These are phyloP conservation scores for Xylota segnis DNA, from an alignment of 2,888 invertebrate species.

Conservation along the genomic window DNA sequence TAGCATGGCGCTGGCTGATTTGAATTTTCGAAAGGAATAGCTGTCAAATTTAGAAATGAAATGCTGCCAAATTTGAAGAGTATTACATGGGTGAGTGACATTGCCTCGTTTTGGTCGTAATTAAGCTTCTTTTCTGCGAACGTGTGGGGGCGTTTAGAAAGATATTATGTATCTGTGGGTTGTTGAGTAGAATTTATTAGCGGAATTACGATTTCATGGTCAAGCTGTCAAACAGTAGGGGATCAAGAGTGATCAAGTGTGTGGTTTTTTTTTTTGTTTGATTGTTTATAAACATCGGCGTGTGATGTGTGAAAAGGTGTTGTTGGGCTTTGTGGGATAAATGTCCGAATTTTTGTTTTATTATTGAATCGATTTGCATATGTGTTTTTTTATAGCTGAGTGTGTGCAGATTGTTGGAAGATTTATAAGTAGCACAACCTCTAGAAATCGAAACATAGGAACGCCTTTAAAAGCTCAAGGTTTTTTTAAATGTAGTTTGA, in stretches of 20 bases:
- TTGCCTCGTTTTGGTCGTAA: conserved; percentile 11
- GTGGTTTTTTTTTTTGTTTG: conserved; percentile 3
- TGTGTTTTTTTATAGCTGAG: conserved; percentile 5
- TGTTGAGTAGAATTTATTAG: conserved; percentile 44
- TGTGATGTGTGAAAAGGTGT: conserved; percentile 24
- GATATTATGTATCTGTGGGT: background rate
- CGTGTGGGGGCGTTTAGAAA: conserved; percentile 23
- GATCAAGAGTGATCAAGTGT: conserved; percentile 29
- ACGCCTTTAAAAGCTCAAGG: background rate
- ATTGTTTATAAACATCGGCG: background rate
- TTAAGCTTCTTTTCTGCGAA: conserved; percentile 33
- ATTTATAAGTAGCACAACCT: background rate
- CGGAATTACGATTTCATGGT: conserved; percentile 65
- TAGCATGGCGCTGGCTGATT: conserved; percentile 1
- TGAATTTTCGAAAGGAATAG: conserved; percentile 18
- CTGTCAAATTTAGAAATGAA: conserved; percentile 9
- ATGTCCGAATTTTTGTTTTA: conserved; percentile 10
- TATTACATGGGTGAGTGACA: conserved; percentile 20
- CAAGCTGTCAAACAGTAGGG: conserved; percentile 48
- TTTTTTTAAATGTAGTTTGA: background rate
- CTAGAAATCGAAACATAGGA: background rate
- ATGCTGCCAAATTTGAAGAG: conserved; percentile 29
- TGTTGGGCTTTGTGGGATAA: background rate
- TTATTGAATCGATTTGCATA: conserved; percentile 26
- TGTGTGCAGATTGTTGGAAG: background rate